These are phyloP conservation scores for Margaritifera margaritifera DNA, from an alignment of 2,888 invertebrate genomes.

Conservation along the genomic window DNA sequence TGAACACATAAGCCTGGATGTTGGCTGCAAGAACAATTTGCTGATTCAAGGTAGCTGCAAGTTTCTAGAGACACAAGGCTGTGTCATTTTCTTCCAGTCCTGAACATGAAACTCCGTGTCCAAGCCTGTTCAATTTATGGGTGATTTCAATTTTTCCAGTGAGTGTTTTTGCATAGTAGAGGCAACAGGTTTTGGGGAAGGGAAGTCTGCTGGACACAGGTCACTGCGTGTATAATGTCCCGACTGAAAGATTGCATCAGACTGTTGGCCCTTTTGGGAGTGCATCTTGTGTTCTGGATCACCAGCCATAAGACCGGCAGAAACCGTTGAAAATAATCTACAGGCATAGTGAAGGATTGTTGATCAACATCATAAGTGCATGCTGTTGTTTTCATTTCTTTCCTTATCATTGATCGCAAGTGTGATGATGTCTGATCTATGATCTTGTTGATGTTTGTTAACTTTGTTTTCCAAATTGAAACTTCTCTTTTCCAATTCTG, in stretches of 20 bases:
- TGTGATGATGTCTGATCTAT: too few species aligned
- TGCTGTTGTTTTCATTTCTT: not conserved
- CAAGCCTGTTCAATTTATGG: conserved; percentile 22
- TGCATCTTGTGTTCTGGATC: too few species aligned
- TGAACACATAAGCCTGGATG: conserved; percentile 7
- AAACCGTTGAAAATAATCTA: too few species aligned
- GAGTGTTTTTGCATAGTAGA: not conserved
- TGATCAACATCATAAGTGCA: not conserved
- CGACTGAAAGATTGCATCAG: not conserved
- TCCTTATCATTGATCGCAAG: too few species aligned
- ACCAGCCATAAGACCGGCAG: too few species aligned
- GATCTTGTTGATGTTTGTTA: too few species aligned
- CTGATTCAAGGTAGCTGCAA: conserved; percentile 30
- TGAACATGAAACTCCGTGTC: conserved; percentile 29
- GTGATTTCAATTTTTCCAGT: conserved; percentile 9
- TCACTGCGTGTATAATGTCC: not conserved
- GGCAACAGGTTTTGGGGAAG: not conserved
- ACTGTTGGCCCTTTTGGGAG: too few species aligned
- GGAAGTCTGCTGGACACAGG: not conserved
- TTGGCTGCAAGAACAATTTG: conserved; percentile 30
- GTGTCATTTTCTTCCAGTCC: conserved; percentile 23
- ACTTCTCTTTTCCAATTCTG: conserved; percentile 9
- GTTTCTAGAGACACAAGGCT: conserved; percentile 32
- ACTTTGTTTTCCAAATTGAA: conserved; percentile 10
- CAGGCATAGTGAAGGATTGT: not conserved